Percentiles rank a stretch among this genome's conserved stretches.
Conservation (phyloP, 2,113 vertebrate genomes). For the Sylvia atricapilla region DNA sequence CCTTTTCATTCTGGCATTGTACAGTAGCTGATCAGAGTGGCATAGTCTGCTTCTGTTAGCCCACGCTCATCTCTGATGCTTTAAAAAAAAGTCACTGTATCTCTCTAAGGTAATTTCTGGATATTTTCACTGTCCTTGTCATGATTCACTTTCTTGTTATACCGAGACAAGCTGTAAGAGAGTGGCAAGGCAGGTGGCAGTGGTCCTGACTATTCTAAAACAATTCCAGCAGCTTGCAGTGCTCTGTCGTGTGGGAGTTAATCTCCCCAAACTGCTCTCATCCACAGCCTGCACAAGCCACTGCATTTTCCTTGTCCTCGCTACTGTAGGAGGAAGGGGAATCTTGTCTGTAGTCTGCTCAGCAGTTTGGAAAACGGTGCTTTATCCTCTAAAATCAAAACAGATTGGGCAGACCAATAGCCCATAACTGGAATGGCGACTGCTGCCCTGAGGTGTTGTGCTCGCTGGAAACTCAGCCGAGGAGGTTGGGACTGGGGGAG, state of each 20-base stretch:
- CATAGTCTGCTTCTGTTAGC: not conserved
- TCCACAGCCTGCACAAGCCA: not conserved
- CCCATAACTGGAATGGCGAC: not conserved
- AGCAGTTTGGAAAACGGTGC: not conserved
- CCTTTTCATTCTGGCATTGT: not conserved
- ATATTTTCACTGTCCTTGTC: not conserved
- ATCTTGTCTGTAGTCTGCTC: not conserved
- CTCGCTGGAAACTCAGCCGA: accelerated
- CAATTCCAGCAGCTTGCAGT: not conserved
- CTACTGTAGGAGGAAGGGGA: not conserved
- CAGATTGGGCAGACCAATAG: not conserved
- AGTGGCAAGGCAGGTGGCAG: not conserved
- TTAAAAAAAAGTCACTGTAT: not conserved
- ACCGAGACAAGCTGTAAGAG: not conserved
- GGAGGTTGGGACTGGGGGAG: not conserved
- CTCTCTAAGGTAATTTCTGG: not conserved
- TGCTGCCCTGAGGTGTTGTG: not conserved
- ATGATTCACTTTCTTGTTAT: not conserved
- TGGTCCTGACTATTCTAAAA: not conserved
- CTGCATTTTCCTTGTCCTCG: not conserved
- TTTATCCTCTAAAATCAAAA: not conserved
- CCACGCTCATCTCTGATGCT: not conserved
- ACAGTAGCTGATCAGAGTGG: not conserved
- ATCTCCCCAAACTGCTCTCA: not conserved
- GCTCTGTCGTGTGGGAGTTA: not conserved